These are phyloP conservation scores for Florisuga fusca DNA, from an alignment of 2,797 vertebrate species.

Conservation along the genomic window DNA sequence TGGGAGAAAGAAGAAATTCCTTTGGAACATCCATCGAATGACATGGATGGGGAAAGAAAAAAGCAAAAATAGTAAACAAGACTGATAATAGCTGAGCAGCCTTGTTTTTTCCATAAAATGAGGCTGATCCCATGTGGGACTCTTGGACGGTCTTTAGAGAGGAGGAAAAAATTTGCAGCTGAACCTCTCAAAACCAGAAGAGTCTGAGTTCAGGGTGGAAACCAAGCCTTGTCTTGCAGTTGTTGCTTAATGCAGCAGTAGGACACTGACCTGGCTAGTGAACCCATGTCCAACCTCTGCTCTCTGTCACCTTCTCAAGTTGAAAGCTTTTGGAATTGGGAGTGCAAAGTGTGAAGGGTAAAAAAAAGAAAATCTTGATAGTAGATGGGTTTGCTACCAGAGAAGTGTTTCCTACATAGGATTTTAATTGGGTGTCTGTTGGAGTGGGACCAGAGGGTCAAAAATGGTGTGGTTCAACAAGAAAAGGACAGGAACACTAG, in stretches of 20 bases:
- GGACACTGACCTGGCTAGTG: not conserved
- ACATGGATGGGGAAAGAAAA: not conserved
- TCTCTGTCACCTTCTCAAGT: conserved; percentile 2
- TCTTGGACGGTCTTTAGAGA: not conserved
- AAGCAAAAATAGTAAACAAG: conserved; percentile 10
- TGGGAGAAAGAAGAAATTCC: not conserved
- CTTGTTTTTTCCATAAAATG: not conserved
- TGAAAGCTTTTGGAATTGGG: not conserved
- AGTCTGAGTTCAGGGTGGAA: not conserved
- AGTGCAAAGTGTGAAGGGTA: not conserved
- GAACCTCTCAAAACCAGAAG: not conserved
- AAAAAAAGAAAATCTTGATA: not conserved
- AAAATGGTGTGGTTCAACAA: not conserved
- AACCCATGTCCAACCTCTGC: not conserved
- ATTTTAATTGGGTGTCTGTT: not conserved
- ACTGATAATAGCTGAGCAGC: not conserved
- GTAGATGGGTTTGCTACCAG: not conserved
- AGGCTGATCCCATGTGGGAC: not conserved
- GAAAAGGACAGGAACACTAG: not conserved
- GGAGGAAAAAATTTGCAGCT: not conserved
- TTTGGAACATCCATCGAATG: conserved; percentile 22
- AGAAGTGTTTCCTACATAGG: conserved; percentile 3
- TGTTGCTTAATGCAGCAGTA: not conserved
- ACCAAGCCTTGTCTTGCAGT: not conserved
- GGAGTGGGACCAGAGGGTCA: not conserved